Evolutionary conservation across 2,888 invertebrate genomes (phyloP).

Genomic region (Leucozona laternaria): DNA sequence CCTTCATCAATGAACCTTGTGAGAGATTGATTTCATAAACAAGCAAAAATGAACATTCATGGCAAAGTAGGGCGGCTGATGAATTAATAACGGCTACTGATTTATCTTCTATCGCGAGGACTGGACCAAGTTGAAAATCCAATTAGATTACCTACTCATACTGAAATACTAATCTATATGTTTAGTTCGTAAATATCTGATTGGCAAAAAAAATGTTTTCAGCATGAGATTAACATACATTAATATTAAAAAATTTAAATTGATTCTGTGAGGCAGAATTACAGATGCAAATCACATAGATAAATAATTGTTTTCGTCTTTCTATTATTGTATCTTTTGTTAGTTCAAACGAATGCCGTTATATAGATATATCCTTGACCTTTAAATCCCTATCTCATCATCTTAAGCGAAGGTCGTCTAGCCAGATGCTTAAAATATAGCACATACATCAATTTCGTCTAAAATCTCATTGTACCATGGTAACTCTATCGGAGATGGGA

Average conservation of each 20-base stretch:
- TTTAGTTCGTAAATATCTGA: background rate
- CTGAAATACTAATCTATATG: background rate
- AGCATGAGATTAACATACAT: background rate
- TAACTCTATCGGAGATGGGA: background rate
- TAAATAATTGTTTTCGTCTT: background rate
- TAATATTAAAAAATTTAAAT: background rate
- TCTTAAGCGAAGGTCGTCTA: background rate
- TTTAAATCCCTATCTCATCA: background rate
- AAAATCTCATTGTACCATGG: background rate
- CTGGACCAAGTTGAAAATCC: background rate
- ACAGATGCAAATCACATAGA: too few species aligned
- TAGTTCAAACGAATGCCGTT: background rate
- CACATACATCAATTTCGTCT: background rate
- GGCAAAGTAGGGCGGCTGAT: slow-evolving; percentile 21
- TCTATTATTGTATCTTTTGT: background rate
- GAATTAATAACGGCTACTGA: slow-evolving; percentile 38
- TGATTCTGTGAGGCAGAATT: background rate
- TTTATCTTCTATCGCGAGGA: slow-evolving; percentile 9
- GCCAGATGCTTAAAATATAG: background rate
- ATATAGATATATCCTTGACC: slow-evolving; percentile 1
- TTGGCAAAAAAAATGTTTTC: too few species aligned
- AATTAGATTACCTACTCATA: background rate
- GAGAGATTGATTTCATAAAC: slow-evolving; percentile 57
- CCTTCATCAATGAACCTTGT: slow-evolving; percentile 65
- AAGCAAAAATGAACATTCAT: slow-evolving; percentile 52